Conservation (phyloP, 2,797 vertebrate species). For the Enteromius fasciolatus region DNA sequence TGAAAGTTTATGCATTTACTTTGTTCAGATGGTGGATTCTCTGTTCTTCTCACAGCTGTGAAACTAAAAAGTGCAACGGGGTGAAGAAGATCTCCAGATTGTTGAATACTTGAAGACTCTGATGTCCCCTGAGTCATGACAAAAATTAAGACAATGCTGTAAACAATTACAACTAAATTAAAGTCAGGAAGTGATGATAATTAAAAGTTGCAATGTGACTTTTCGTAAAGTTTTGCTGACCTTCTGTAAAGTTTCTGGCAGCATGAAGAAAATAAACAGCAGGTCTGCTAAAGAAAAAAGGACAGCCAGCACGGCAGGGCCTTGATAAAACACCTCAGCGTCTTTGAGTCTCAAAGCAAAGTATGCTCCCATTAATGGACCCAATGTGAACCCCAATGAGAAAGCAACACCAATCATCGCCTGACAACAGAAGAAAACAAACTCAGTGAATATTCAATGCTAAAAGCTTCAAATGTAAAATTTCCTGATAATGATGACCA, state of each 20-base stretch:
- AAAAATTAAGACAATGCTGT: neutral
- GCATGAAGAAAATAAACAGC: slow-evolving; percentile 86
- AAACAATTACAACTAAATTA: neutral
- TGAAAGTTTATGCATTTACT: slow-evolving; percentile 74
- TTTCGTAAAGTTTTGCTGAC: slow-evolving; percentile 84
- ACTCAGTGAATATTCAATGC: neutral
- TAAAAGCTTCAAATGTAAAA: neutral
- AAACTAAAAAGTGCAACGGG: slow-evolving; percentile 89
- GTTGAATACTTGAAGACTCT: slow-evolving; percentile 69
- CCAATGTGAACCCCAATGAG: slow-evolving; percentile 93
- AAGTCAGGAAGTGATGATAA: neutral
- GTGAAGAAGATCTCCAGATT: slow-evolving; percentile 83
- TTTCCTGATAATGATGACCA: neutral
- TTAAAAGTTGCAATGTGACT: slow-evolving; percentile 58
- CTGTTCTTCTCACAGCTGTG: slow-evolving; percentile 82
- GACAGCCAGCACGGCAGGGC: slow-evolving; percentile 84
- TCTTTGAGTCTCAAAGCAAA: slow-evolving; percentile 75
- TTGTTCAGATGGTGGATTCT: slow-evolving; percentile 75
- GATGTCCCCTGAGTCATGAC: slow-evolving; percentile 28
- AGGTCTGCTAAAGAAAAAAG: slow-evolving; percentile 82
- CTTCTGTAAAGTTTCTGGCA: slow-evolving; percentile 89
- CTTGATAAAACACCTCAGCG: slow-evolving; percentile 80
- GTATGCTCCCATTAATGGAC: slow-evolving; percentile 92
- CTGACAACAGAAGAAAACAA: slow-evolving; percentile 69
- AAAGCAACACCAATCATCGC: slow-evolving; percentile 95